phyloP scores from a whole-genome alignment of 2,797 vertebrate species.

The Denticeps clupeoides region DNA sequence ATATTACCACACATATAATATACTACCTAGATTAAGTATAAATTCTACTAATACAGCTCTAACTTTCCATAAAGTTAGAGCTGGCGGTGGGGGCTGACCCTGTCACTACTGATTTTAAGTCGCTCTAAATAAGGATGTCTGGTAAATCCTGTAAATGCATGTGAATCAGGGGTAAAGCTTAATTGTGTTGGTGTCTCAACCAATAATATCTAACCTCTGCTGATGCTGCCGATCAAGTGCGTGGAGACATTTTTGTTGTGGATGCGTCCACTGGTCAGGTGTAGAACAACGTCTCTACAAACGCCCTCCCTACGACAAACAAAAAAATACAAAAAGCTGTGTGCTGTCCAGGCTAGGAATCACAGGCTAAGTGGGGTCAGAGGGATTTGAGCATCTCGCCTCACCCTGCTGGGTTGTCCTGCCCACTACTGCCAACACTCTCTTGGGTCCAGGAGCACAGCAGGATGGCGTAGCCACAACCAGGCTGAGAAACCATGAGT shows the following conservation, averaged over 20 bases:
- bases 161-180: background rate
- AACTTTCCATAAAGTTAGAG: no score
- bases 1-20: background rate
- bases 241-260: slow-evolving; percentile 98
- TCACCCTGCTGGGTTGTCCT: slow-evolving; percentile 47
- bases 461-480: slow-evolving; percentile 86
- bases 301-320: slow-evolving; percentile 53
- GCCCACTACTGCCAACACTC: slow-evolving; percentile 31
- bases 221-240: slow-evolving; percentile 88
- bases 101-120: no score
- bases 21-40: background rate
- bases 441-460: slow-evolving; percentile 82
- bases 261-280: slow-evolving; percentile 85
- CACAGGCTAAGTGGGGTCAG: no score
- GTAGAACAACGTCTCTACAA: slow-evolving; percentile 73
- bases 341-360: no score
- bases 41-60: no score
- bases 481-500: slow-evolving; percentile 94
- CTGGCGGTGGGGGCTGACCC: no score
- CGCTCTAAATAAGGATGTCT: no score
- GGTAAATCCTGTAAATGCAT: background rate
- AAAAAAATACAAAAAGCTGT: background rate
- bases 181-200: background rate
- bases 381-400: background rate
- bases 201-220: slow-evolving; percentile 58